phyloP scores from a whole-genome alignment of 2,888 invertebrate species.

The Philopedon plagiatum region DNA sequence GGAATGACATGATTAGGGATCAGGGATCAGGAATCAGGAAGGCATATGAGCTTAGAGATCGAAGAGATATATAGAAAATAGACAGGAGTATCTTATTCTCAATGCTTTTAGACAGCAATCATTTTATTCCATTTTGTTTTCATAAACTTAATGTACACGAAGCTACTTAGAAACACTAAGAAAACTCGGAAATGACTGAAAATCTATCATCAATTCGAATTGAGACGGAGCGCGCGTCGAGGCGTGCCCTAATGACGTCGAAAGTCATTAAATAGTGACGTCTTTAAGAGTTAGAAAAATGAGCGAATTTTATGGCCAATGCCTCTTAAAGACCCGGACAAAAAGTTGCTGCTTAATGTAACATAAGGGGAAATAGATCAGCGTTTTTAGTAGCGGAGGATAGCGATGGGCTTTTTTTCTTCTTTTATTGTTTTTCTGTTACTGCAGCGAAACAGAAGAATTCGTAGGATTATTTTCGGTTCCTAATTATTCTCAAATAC shows the following conservation, averaged over 20 bases:
- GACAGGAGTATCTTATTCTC: no score
- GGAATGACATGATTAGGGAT: no score
- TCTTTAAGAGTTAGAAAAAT: constrained; percentile 52
- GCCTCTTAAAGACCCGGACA: constrained; percentile 48
- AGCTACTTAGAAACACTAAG: neutral
- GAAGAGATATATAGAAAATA: no score
- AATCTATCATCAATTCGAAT: constrained; percentile 52
- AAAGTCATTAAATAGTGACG: constrained; percentile 53
- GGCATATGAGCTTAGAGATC: no score
- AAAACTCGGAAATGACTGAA: constrained; percentile 40
- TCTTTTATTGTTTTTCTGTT: neutral
- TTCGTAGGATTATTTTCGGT: neutral
- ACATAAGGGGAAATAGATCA: constrained; percentile 51
- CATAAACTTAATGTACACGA: neutral
- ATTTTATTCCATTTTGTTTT: neutral
- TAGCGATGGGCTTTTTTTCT: constrained; percentile 5
- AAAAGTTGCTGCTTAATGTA: constrained; percentile 50
- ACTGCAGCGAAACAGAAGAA: neutral
- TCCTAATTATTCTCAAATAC: no score
- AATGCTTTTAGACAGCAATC: no score
- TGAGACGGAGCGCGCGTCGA: constrained; percentile 47
- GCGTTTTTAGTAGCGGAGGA: neutral
- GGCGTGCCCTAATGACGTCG: constrained; percentile 54
- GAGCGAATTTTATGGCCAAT: constrained; percentile 53
- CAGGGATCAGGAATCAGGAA: no score